Conservation (phyloP, 2,797 vertebrate genomes). For the Sarcophilus harrisii region DNA sequence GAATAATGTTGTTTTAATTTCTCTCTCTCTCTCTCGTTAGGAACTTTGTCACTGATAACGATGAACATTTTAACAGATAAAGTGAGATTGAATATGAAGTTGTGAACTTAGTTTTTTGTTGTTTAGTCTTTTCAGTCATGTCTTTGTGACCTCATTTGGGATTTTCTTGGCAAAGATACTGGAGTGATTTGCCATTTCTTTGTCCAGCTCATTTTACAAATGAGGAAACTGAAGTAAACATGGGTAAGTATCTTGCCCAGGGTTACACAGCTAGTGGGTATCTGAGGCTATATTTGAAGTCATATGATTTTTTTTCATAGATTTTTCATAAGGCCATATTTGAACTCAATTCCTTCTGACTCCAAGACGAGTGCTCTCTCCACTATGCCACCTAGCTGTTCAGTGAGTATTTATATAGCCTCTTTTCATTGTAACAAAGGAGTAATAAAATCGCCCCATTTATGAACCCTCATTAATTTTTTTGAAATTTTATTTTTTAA, state of each 20-base stretch:
- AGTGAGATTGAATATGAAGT: not conserved
- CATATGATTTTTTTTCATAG: too few relatives aligned
- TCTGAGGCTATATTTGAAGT: not conserved
- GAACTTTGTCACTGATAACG: not conserved
- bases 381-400: not conserved
- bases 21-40: not conserved
- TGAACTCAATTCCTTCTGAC: not conserved
- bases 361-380: not conserved
- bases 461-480: not conserved
- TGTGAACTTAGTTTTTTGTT: not conserved
- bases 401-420: not conserved
- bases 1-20: not conserved
- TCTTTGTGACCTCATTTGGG: not conserved
- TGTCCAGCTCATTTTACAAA: not conserved
- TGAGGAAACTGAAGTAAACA: not conserved
- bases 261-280: not conserved
- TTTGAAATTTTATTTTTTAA: not conserved
- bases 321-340: not conserved
- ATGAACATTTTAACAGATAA: not conserved
- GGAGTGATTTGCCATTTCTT: not conserved
- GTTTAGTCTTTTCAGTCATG: not conserved
- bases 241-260: not conserved
- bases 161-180: not conserved
- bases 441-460: not conserved
- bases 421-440: not conserved